Evolutionary conservation across 1,140 invertebrate species (phyloP).

Genomic region (Drosophila pandora): DNA sequence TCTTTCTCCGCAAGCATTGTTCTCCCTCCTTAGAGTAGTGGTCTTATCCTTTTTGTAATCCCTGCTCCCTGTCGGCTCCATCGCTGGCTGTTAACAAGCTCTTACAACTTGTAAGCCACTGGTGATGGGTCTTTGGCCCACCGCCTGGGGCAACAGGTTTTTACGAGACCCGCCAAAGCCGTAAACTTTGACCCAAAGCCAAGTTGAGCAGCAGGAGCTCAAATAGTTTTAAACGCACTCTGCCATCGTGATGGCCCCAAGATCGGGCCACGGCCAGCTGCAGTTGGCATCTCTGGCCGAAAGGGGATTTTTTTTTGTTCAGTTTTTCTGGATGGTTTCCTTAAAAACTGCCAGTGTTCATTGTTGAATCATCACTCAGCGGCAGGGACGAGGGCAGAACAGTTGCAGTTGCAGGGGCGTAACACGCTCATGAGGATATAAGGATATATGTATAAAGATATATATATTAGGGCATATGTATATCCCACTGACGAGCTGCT

Average conservation of each 20-base stretch:
- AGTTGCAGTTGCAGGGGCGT: constrained; percentile 38
- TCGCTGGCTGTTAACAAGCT: constrained; percentile 68
- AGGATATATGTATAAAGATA: not conserved
- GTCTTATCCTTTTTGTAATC: constrained; percentile 28
- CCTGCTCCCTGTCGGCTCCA: constrained; percentile 25
- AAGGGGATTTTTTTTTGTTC: constrained; percentile 22
- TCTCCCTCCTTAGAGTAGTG: not conserved
- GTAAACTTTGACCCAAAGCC: constrained; percentile 80
- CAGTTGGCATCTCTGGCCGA: constrained; percentile 50
- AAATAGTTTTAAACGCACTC: constrained; percentile 76
- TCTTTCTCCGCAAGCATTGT: constrained; percentile 1
- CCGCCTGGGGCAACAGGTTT: constrained; percentile 64
- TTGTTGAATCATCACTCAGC: constrained; percentile 77
- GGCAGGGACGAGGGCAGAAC: constrained; percentile 4
- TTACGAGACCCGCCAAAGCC: constrained; percentile 69
- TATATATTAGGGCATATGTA: not conserved
- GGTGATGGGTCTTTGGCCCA: constrained; percentile 20
- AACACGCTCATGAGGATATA: not conserved
- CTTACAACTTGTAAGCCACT: constrained; percentile 56
- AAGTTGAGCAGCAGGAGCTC: constrained; percentile 75
- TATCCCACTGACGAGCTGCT: constrained; percentile 61
- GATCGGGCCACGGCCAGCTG: constrained; percentile 40
- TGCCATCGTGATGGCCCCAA: constrained; percentile 21
- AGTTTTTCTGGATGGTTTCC: constrained; percentile 25
- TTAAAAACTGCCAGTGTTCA: constrained; percentile 76